Evolutionary conservation across 2,797 vertebrate genomes (phyloP), one percentile per base, ranked within the genome.

Genomic region (Echeneis naucrates): DNA sequence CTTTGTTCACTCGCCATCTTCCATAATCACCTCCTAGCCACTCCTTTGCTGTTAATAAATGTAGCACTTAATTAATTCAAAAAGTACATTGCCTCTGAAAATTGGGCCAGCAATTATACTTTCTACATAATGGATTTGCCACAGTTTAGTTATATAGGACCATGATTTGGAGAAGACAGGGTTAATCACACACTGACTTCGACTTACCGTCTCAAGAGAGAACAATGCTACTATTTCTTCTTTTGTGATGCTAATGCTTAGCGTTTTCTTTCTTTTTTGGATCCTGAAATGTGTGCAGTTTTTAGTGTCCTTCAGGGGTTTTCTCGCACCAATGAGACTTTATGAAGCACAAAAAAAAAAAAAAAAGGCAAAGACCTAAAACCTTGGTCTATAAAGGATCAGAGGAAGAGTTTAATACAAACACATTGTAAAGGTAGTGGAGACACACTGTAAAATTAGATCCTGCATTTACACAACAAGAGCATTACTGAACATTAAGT

Each of bases 291-390:
- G 50, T 72, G 38, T 77, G 79, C 68, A 48, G 77, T 58, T 78
- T 78, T 77, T 27, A 61, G 5, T 77, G 71, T 85, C 61, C 69
- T 86, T 73, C 27, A 38, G 81, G 80, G 70, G 10, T 51, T 88
- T 77, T 57, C 48, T 66, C 54, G 68, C 45, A 75, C 26, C 66
- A 45, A 40, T 33, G 27, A 77, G 48, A 63, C 51, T 44, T 80
- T 68, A 58, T 50, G 37, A 80, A 67, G 78, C 35, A 72, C 30
- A 50, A 17, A 50, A 11, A 40, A 38, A 19, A 30, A 45, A 11
- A 73, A 51, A 6, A 30, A 3, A 30, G 6, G 30, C 3, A 24
- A 37, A 23, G 12, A 24, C 2, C 23, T 50, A 57, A n/a, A 72
- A 27, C 38, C 32, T 26, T 55, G 44, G 32, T 37, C 23, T 66